Conservation (phyloP, 2,888 invertebrate genomes). For the Adelphocoris suturalis region DNA sequence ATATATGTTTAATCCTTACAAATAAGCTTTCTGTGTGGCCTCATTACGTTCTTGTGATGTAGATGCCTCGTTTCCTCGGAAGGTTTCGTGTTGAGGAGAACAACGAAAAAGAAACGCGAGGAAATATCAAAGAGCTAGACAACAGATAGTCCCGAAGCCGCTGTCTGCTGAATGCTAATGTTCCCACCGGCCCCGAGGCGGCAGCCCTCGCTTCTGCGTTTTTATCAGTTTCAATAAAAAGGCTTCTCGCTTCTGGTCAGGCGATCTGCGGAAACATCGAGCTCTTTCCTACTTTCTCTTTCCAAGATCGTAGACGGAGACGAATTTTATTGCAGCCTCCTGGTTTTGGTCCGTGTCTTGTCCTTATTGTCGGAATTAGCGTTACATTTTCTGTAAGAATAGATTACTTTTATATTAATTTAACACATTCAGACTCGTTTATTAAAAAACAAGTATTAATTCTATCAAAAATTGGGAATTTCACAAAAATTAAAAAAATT, state of each 20-base stretch:
- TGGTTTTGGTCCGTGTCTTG: no score
- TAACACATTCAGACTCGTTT: no score
- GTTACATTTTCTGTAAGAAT: no score
- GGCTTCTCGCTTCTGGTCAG: constrained; percentile 18
- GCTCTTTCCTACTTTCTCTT: not conserved
- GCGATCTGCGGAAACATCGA: not conserved
- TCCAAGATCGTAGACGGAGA: not conserved
- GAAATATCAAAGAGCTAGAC: constrained; percentile 18
- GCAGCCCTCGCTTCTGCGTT: not conserved
- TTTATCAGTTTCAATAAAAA: constrained; percentile 9
- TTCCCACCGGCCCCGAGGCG: not conserved
- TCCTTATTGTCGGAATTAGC: no score
- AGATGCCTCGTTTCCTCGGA: not conserved
- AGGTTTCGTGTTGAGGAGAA: not conserved
- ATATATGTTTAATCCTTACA: no score
- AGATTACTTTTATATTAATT: no score
- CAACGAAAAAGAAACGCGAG: not conserved
- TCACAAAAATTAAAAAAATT: no score
- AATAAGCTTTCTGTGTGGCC: no score
- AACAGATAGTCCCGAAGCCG: constrained; percentile 5
- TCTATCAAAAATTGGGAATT: no score
- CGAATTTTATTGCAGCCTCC: no score
- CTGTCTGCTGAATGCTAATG: constrained; percentile 19
- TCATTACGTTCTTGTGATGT: not conserved
- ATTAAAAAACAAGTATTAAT: no score